phyloP scores from a whole-genome alignment of 2,797 vertebrate species.

The Triplophysa yarkandensis region DNA sequence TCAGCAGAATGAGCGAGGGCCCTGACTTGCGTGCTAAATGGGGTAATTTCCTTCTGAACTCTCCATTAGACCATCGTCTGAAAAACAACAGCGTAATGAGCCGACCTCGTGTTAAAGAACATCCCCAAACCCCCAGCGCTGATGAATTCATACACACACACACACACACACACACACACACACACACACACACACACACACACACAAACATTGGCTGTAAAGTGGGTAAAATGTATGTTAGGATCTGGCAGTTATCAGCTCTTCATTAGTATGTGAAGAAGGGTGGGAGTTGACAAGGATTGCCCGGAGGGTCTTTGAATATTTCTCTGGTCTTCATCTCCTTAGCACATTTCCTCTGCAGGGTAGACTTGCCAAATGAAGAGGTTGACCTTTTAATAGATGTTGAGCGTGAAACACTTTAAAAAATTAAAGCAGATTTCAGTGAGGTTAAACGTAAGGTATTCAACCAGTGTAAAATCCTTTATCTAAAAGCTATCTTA shows the following conservation, averaged over 20 bases:
- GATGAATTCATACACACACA: not conserved
- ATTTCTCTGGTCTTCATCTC: not conserved
- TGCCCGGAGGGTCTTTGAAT: conserved; percentile 4
- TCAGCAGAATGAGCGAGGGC: conserved; percentile 8
- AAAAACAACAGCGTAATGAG: conserved; percentile 22
- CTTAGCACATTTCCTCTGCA: not conserved
- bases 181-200: not conserved
- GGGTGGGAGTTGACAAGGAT: conserved; percentile 27
- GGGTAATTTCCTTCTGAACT: conserved; percentile 31
- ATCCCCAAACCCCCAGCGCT: conserved; percentile 19
- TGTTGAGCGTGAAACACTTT: not conserved
- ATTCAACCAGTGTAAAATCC: not conserved
- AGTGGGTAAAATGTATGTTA: conserved; percentile 2
- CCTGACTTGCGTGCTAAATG: conserved; percentile 24
- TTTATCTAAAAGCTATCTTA: not conserved
- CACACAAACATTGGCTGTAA: not conserved
- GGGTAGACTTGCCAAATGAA: not conserved
- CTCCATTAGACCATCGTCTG: conserved; percentile 19
- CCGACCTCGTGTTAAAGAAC: conserved; percentile 24
- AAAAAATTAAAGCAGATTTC: conserved; percentile 11
- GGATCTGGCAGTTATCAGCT: conserved; percentile 9
- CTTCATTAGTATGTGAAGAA: conserved; percentile 44
- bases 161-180: not conserved
- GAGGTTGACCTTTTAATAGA: conserved; percentile 15
- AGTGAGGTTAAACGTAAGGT: not conserved